phyloP scores from a whole-genome alignment of 2,888 invertebrate species.

The Archips crataeganus region DNA sequence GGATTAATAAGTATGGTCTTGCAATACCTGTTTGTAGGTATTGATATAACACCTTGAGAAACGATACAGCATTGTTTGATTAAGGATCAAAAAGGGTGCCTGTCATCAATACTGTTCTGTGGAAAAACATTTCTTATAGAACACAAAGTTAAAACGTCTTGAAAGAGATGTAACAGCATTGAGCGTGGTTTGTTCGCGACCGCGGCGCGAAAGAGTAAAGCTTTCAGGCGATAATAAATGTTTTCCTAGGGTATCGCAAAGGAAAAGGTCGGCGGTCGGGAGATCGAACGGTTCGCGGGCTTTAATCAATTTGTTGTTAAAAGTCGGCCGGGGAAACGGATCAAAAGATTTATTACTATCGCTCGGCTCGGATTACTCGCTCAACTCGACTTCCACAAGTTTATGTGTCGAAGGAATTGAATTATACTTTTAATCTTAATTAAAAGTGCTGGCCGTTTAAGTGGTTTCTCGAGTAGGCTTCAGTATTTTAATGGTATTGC shows the following conservation, averaged over 20 bases:
- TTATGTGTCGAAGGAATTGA: slow-evolving; percentile 27
- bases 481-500: neutral
- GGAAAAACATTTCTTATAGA: neutral
- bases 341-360: slow-evolving; percentile 45
- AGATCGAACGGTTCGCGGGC: slow-evolving; percentile 40
- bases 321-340: slow-evolving; percentile 42
- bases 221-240: slow-evolving; percentile 37
- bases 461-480: slow-evolving; percentile 3
- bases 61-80: neutral
- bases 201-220: slow-evolving; percentile 21
- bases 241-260: slow-evolving; percentile 41
- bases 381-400: slow-evolving; percentile 33
- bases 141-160: slow-evolving; percentile 18
- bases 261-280: slow-evolving; percentile 38
- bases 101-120: neutral
- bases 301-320: slow-evolving; percentile 46
- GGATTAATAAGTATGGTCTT: no score
- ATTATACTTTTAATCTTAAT: slow-evolving; percentile 29
- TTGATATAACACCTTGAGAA: neutral
- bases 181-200: slow-evolving; percentile 26
- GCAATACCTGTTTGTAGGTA: neutral
- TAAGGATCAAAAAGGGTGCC: neutral
- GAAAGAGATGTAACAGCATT: slow-evolving; percentile 28
- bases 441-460: slow-evolving; percentile 9
- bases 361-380: slow-evolving; percentile 33